Percentiles rank a stretch among this genome's conserved stretches.
Conservation (phyloP, 1,140 invertebrate species). For the Caerostris darwini region DNA sequence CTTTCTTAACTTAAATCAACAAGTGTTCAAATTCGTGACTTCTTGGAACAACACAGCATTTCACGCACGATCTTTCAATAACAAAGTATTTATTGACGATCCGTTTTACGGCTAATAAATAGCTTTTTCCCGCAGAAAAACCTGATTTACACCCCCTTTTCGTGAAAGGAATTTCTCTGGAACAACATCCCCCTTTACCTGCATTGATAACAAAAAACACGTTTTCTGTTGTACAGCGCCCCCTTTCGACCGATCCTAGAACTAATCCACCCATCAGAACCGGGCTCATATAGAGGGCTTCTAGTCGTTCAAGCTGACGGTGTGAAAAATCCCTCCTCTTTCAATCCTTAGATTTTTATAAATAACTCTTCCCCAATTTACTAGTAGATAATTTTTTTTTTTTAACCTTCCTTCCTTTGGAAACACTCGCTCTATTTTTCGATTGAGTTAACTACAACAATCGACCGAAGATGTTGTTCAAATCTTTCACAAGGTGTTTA, state of each 20-base stretch:
- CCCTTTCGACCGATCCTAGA: not conserved
- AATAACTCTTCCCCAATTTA: not conserved
- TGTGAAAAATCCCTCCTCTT: not conserved
- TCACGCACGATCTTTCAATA: too few species aligned
- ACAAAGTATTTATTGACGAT: not conserved
- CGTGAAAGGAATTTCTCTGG: not conserved
- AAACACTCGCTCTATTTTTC: not conserved
- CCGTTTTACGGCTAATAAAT: not conserved
- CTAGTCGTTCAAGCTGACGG: not conserved
- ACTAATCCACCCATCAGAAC: not conserved
- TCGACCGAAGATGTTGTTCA: conserved; percentile 51
- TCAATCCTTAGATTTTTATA: not conserved
- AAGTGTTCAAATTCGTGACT: too few species aligned
- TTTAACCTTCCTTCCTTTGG: not conserved
- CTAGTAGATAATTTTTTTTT: not conserved
- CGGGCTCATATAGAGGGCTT: not conserved
- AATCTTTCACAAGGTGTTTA: conserved; percentile 47
- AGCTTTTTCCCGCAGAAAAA: not conserved
- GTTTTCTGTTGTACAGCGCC: not conserved
- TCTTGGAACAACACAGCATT: too few species aligned
- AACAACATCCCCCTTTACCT: not conserved
- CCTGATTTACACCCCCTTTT: conserved; percentile 19
- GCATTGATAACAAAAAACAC: not conserved
- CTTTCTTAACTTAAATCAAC: too few species aligned
- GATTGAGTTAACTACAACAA: not conserved